Conservation (phyloP, 1,140 invertebrate species). For the Drosophila sp. region DNA sequence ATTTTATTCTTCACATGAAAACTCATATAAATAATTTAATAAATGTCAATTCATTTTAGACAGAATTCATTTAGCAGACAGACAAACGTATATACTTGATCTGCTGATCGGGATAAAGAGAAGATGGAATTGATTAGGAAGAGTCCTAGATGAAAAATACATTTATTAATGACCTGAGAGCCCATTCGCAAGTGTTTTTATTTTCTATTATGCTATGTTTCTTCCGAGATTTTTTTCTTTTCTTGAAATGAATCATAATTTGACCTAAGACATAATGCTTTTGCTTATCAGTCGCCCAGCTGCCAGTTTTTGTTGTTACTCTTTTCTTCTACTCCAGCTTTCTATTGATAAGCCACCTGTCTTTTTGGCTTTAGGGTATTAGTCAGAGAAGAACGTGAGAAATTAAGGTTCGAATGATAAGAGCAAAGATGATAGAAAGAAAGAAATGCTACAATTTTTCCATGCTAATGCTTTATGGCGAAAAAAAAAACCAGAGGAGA, state of each 20-base stretch:
- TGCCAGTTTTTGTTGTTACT: background rate
- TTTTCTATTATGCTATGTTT: background rate
- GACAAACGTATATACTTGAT: too few species aligned
- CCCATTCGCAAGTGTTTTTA: background rate
- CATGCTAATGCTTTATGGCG: background rate
- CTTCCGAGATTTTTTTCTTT: background rate
- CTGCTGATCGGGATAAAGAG: too few species aligned
- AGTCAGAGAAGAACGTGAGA: conserved; percentile 74
- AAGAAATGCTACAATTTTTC: background rate
- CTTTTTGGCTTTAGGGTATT: conserved; percentile 42
- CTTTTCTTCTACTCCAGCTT: background rate
- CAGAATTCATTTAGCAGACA: too few species aligned
- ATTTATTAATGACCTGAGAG: too few species aligned
- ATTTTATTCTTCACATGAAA: too few species aligned
- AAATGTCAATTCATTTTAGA: too few species aligned
- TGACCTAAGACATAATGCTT: background rate
- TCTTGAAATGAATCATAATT: background rate
- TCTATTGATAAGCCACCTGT: conserved; percentile 64
- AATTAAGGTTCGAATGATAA: conserved; percentile 57
- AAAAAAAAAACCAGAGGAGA: background rate
- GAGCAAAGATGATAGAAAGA: conserved; percentile 5
- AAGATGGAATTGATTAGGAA: too few species aligned
- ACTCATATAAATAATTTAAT: too few species aligned
- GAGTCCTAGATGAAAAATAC: too few species aligned
- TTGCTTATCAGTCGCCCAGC: conserved; percentile 1